Conservation (phyloP, 2,113 vertebrate genomes). For the Chlamydotis undulata region DNA sequence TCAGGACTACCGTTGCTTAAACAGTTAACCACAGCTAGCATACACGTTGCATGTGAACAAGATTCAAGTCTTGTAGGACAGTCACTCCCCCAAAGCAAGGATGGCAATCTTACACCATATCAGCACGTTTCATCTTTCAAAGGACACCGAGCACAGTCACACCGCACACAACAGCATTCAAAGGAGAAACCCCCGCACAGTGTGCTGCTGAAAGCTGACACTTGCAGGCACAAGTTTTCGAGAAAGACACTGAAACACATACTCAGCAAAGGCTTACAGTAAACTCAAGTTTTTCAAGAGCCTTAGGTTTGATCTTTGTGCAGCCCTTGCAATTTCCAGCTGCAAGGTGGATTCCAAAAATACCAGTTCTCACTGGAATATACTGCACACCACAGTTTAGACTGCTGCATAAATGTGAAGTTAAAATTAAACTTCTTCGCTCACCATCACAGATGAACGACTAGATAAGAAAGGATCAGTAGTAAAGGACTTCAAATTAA, state of each 20-base stretch:
- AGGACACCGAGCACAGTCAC: background rate
- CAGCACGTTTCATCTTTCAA: background rate
- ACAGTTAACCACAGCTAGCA: background rate
- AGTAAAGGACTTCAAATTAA: background rate
- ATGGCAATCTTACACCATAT: background rate
- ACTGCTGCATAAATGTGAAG: background rate
- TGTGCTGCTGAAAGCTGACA: background rate
- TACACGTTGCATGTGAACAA: background rate
- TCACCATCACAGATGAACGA: background rate
- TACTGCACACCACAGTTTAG: background rate
- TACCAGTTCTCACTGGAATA: background rate
- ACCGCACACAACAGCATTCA: background rate
- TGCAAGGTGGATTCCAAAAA: background rate
- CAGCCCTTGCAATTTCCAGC: background rate
- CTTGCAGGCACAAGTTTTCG: background rate
- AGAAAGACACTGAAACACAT: background rate
- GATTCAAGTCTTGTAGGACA: background rate
- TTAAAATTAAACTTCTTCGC: background rate
- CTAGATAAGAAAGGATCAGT: background rate
- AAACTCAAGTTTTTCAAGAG: background rate
- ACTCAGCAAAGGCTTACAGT: background rate
- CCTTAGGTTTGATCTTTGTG: background rate
- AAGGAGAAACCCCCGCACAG: rapidly evolving
- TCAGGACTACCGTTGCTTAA: background rate
- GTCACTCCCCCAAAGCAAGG: background rate